Percentiles rank a stretch among this genome's conserved stretches.
Conservation (phyloP, 1,140 invertebrate genomes). For the Copidosoma floridanum region DNA sequence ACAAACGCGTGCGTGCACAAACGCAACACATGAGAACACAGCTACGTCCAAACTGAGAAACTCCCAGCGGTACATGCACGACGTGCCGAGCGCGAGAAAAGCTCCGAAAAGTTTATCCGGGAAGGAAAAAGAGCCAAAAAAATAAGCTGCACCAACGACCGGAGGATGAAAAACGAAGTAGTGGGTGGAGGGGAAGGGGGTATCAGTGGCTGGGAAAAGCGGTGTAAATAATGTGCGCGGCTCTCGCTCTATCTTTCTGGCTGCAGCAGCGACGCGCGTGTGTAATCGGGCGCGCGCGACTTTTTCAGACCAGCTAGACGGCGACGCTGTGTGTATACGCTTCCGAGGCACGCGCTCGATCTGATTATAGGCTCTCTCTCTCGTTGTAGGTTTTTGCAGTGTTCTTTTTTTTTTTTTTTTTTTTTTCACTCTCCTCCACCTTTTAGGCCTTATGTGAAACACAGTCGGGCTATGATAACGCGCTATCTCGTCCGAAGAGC, state of each 20-base stretch:
- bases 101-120: not conserved
- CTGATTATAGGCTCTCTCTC: no score
- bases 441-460: constrained; percentile 29
- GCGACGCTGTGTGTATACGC: no score
- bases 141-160: not conserved
- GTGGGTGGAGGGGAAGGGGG: no score
- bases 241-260: no score
- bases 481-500: constrained; percentile 28
- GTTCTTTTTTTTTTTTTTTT: no score
- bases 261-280: constrained; percentile 29
- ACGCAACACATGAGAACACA: no score
- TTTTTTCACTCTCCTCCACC: constrained; percentile 14
- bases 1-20: no score
- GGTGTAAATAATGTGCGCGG: constrained; percentile 28
- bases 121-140: not conserved
- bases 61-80: no score
- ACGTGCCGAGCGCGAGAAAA: not conserved
- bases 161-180: no score
- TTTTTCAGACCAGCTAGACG: constrained; percentile 34
- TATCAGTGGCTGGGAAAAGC: constrained; percentile 6
- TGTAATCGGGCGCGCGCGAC: constrained; percentile 32
- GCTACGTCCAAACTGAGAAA: no score
- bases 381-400: no score
- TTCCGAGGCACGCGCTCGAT: constrained; percentile 40
- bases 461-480: constrained; percentile 26